Base-by-base conservation (phyloP, 2,113 vertebrate species). In the Bettongia penicillata region DNA sequence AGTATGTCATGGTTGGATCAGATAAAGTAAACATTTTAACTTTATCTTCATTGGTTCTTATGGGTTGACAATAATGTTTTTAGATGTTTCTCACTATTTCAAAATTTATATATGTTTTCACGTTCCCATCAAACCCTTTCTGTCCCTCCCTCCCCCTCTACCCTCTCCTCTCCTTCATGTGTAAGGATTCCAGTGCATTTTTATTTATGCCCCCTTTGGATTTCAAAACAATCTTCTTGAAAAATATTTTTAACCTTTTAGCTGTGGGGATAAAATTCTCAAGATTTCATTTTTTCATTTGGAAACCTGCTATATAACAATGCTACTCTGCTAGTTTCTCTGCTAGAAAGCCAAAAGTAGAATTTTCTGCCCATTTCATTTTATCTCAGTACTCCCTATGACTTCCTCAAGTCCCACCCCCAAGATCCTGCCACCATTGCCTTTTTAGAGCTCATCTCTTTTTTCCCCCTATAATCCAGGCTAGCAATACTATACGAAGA, bases 301-400 rank as follows among this genome's bases (percentile, higher is more conserved):
- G 28, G 23, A 68, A 50, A 1, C 55, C n/a, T 94, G 12, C 11
- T 89, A 0, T 43, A 51, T 5, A 90, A 4, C 8, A 52, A 2
- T 68, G 24, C 84, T 37, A 43, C 26, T 37, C 24, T 93, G 68
- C 24, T 84, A 89, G 25, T 1, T 94, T 96, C 51, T 93, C 93
- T 97, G 94, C 97, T 95, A 96, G 53, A 11, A n/a, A 94, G 95
- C 97, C 95, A 96, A 51, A 11, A 37, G 91, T 84, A 51, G 53
- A 93, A 37, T 92, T 92, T 77, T 97, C 92, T 96, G 91, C 95
- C 93, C 49, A 90, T 93, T 52, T 90, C 48, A 47, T 95, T 53
- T 94, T 94, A 53, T 90, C 89, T 9, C 51, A 57, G 94, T 51
- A 53, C 93, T 61, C 49, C 51, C 51, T 49, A 92, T 98, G 96